Evolutionary conservation across 2,113 vertebrate species (phyloP).

Genomic region (Mormyrus iriodes): DNA sequence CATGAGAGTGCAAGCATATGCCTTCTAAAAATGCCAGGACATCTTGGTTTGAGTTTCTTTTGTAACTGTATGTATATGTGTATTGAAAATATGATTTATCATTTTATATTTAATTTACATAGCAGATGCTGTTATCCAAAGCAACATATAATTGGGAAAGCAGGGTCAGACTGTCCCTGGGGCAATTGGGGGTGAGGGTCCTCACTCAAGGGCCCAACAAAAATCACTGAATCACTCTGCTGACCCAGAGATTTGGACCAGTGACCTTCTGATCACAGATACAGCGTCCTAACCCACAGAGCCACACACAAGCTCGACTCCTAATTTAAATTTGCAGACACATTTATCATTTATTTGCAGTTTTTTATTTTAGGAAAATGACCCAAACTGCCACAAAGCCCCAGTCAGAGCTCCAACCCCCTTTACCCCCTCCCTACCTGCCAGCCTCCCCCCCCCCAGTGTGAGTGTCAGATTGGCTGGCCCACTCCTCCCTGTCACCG

Average conservation of each 20-base stretch:
- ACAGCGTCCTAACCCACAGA: not conserved
- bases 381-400: not conserved
- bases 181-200: not conserved
- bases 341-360: not conserved
- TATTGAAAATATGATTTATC: not conserved
- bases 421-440: not conserved
- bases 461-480: not conserved
- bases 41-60: not conserved
- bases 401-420: not conserved
- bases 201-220: not conserved
- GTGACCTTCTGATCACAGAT: not conserved
- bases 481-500: not conserved
- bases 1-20: not conserved
- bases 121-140: not conserved
- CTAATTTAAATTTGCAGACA: not conserved
- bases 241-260: not conserved
- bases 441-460: conserved; percentile 15
- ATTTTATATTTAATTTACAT: not conserved
- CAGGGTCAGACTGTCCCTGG: not conserved
- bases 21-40: not conserved
- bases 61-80: not conserved
- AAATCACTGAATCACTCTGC: not conserved
- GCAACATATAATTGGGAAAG: not conserved
- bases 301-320: not conserved
- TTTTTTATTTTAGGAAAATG: not conserved